Evolutionary conservation across 2,888 invertebrate species (phyloP), one percentile per base, ranked within the genome.

Genomic region (Phlogophora meticulosa): DNA sequence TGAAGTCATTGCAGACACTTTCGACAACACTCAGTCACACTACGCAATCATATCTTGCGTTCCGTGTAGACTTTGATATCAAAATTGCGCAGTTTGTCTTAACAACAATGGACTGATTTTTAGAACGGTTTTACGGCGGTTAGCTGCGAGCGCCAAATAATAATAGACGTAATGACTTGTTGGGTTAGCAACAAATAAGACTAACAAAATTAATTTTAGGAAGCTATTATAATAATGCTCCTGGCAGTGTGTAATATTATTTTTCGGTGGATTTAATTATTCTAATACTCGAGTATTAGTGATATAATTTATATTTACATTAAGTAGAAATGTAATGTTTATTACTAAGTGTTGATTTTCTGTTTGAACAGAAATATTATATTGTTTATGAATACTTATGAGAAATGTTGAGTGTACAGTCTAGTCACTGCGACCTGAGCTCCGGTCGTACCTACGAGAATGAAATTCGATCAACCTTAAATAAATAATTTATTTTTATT

Each of bases 231-330:
- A 86, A 82, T 92, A 90, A 92, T 88, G 87, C 91, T 92, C 92
- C 90, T 87, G 88, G 91, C 91, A 90, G 93, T 91, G 93, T 94
- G 92, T 92, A 90, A 91, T 91, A 91, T 90, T 92, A 92, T 92
- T 93, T 93, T 94, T 94, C 91, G 92, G 91, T 94, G 94, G 86
- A 93, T 94, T 93, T 92, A 92, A 90, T 92, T 87, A 88, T 90
- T 95, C 94, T 94, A 95, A 95, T 95, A 94, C 95, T 95, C 95
- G 95, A 95, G 95, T 95, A 95, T 95, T 95, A 95, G 95, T 89
- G 80, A 90, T 92, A 91, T 92, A 92, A 93, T 93, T 92, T 93
- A 93, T 93, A 90, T 92, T 92, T 92, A 93, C 87, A 88, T 87
- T 95, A 95, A 95, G 94, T 95, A 95, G 95, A 85, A 88, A 90